phyloP scores from a whole-genome alignment of 1,140 invertebrate species.

The Drosophila prosaltans region DNA sequence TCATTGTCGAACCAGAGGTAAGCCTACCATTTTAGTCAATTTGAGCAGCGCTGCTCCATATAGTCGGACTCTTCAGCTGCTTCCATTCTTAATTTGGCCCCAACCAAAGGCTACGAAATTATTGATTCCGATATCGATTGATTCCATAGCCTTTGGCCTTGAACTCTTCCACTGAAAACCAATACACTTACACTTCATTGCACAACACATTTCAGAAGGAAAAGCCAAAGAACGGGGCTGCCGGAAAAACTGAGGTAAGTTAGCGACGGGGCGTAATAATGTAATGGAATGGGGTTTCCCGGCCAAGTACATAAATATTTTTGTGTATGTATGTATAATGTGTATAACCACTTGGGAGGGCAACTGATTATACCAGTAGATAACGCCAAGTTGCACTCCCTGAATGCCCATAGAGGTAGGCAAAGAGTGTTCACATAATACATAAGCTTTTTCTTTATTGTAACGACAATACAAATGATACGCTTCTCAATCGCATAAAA shows the following conservation, averaged over 20 bases:
- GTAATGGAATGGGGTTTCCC: background rate
- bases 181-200: conserved; percentile 12
- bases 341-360: background rate
- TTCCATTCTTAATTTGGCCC: background rate
- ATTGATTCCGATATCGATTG: background rate
- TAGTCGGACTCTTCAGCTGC: background rate
- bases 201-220: conserved; percentile 28
- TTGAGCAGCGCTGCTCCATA: background rate
- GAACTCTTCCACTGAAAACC: background rate
- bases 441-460: background rate
- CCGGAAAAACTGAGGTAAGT: conserved; percentile 45
- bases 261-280: background rate
- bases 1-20: conserved; percentile 81
- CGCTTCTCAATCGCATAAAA: conserved; percentile 3
- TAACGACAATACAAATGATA: background rate
- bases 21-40: conserved; percentile 1
- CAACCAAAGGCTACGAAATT: background rate
- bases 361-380: background rate
- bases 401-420: background rate
- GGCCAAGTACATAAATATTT: background rate
- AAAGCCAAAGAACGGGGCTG: conserved; percentile 20
- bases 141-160: background rate
- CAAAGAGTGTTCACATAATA: background rate
- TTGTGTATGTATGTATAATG: background rate
- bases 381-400: background rate